A percentile compares a stretch with the other conserved stretches of the same genome.
Conservation (phyloP, 2,797 vertebrate species). For the Enteromius argenteus region DNA sequence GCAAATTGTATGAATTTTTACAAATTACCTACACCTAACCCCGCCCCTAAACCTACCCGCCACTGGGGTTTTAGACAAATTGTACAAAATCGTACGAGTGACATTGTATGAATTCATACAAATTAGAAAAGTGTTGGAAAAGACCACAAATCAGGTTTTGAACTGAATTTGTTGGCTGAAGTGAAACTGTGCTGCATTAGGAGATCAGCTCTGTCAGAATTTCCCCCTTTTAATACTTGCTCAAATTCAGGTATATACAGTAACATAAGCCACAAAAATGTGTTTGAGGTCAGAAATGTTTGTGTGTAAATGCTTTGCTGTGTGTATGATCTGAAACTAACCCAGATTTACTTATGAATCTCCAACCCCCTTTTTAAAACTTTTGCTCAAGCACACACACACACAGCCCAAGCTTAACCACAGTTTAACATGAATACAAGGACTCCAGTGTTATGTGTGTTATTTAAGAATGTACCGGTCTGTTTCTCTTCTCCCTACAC, state of each 20-base stretch:
- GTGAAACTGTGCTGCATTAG: not conserved
- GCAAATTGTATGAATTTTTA: too few species aligned
- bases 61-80: too few species aligned
- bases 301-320: not conserved
- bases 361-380: not conserved
- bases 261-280: too few species aligned
- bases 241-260: not conserved
- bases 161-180: not conserved
- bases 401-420: not conserved
- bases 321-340: not conserved
- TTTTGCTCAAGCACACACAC: not conserved
- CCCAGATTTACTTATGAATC: not conserved
- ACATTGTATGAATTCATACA: too few species aligned
- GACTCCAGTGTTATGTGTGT: constrained; percentile 2
- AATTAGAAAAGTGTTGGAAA: too few species aligned
- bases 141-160: not conserved
- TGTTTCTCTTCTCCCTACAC: constrained; percentile 15
- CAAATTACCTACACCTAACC: too few species aligned
- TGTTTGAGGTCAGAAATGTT: not conserved
- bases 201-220: not conserved
- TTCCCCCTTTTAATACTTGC: not conserved
- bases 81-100: too few species aligned
- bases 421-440: constrained; percentile 13
- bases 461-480: not conserved
- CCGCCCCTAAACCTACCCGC: too few species aligned